A percentile compares a stretch with the other conserved stretches of the same genome.
phyloP scores from a whole-genome alignment of 2,113 vertebrate genomes.

The Marmota flaviventris region DNA sequence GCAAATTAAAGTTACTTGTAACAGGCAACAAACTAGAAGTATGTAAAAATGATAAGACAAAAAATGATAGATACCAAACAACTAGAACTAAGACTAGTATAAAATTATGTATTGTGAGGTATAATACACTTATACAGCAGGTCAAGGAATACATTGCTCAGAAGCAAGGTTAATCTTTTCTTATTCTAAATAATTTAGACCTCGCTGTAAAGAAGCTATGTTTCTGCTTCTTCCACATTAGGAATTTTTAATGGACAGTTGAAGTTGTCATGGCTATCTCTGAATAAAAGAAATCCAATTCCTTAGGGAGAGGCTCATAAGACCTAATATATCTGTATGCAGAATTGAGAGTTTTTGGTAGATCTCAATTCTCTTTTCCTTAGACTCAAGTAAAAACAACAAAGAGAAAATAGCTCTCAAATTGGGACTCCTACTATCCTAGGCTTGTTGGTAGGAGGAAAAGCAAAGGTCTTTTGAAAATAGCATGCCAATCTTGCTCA shows the following conservation, averaged over 20 bases:
- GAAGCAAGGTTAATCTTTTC: not conserved
- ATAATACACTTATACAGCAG: not conserved
- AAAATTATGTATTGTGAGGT: not conserved
- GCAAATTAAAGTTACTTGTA: not conserved
- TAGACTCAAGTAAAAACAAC: constrained; percentile 32
- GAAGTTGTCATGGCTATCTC: not conserved
- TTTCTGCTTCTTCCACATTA: not conserved
- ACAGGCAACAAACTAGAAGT: not conserved
- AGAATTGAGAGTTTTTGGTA: constrained; percentile 15
- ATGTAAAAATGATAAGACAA: constrained; percentile 52
- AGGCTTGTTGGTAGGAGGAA: constrained; percentile 56
- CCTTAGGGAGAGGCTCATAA: not conserved
- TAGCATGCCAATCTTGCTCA: not conserved
- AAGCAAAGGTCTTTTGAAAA: constrained; percentile 65
- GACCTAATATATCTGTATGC: not conserved
- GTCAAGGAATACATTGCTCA: not conserved
- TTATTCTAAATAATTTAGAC: not conserved
- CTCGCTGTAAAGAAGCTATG: not conserved
- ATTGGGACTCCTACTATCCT: constrained; percentile 50
- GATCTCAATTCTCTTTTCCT: constrained; percentile 30
- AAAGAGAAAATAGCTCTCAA: constrained; percentile 58
- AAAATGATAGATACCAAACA: constrained; percentile 15
- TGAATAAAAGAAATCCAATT: constrained; percentile 10
- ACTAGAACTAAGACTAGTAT: not conserved
- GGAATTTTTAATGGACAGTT: not conserved